phyloP scores from a whole-genome alignment of 92 coral and sea anemone species.

The Paramuricea clavata region DNA sequence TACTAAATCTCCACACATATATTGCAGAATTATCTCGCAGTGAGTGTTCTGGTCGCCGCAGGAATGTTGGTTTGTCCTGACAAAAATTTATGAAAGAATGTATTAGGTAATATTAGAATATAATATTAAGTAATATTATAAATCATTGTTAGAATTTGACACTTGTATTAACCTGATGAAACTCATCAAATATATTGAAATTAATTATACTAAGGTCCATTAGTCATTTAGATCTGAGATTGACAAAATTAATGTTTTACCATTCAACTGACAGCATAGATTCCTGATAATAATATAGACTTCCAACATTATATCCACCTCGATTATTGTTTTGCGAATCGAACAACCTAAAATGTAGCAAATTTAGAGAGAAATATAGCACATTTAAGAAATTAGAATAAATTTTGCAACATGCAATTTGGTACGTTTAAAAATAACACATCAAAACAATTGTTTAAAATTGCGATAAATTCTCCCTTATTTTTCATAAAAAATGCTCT shows the following conservation, averaged over 20 bases:
- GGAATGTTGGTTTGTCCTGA: constrained; percentile 98
- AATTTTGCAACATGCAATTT: neutral
- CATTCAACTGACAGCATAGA: constrained; percentile 90
- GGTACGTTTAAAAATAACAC: no score
- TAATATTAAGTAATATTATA: no score
- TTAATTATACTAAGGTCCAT: neutral
- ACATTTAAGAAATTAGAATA: neutral
- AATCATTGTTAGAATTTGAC: neutral
- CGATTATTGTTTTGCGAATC: constrained; percentile 97
- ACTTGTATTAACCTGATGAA: neutral
- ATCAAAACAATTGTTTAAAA: no score
- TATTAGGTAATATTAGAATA: neutral
- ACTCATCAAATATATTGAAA: neutral
- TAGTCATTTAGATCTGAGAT: neutral
- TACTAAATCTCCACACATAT: constrained; percentile 89
- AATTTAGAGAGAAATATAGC: neutral
- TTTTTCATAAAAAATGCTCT: no score
- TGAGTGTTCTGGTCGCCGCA: constrained; percentile 89
- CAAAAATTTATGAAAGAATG: neutral
- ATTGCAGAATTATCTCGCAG: constrained; percentile 92
- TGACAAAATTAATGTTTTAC: constrained; percentile 47
- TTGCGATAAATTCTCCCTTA: no score
- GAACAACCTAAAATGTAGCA: constrained; percentile 72
- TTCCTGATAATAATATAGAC: constrained; percentile 87
- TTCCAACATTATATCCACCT: constrained; percentile 98